phyloP scores from a whole-genome alignment of 2,888 invertebrate species.

The Euplexia lucipara region DNA sequence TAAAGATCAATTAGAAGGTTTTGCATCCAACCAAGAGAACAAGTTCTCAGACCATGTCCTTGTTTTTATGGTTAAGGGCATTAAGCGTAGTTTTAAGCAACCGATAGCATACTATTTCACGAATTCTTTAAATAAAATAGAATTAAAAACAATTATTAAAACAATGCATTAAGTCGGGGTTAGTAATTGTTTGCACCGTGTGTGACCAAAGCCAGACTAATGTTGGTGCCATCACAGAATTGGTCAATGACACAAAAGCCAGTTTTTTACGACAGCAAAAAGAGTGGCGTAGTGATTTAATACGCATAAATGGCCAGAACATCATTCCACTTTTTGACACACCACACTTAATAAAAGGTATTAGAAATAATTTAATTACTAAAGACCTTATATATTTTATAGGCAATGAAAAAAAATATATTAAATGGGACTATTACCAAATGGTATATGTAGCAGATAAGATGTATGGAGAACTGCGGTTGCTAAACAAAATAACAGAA shows the following conservation, averaged over 20 bases:
- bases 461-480: conserved; percentile 4
- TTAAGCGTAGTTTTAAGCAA: conserved; percentile 20
- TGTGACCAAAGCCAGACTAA: conserved; percentile 19
- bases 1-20: conserved; percentile 15
- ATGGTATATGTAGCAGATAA: conserved; percentile 13
- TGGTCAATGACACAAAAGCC: conserved; percentile 12
- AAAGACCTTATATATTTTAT: conserved; percentile 9
- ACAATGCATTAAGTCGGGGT: conserved; percentile 4
- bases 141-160: conserved; percentile 9
- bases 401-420: conserved; percentile 1
- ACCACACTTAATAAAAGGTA: neutral
- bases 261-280: conserved; percentile 8
- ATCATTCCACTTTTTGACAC: conserved; percentile 7
- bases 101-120: conserved; percentile 18
- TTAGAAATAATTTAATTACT: too few species aligned
- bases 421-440: conserved; percentile 15
- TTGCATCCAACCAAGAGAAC: conserved; percentile 2
- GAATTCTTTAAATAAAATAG: too few species aligned
- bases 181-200: conserved; percentile 11
- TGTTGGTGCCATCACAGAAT: conserved; percentile 6
- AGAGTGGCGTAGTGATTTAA: conserved; percentile 19
- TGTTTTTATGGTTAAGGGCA: conserved; percentile 22
- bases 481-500: conserved; percentile 10
- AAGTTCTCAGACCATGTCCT: conserved; percentile 18
- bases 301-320: conserved; percentile 27